Evolutionary conservation across 2,113 vertebrate species (phyloP).

Genomic region (Phyllopteryx taeniolatus): DNA sequence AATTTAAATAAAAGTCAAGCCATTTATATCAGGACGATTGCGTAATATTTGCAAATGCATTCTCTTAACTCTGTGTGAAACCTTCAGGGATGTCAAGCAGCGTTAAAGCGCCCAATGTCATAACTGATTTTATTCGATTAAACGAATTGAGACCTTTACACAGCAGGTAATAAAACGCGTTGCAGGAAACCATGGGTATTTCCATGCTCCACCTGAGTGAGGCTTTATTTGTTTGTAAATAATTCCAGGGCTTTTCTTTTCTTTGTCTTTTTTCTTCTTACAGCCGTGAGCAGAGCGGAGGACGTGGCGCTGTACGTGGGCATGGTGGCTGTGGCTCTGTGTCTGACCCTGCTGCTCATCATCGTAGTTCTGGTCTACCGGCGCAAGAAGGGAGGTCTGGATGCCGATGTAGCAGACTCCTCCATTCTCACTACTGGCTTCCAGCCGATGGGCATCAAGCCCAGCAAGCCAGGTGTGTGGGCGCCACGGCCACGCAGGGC

Average conservation of each 20-base stretch:
- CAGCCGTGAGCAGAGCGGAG: constrained; percentile 81
- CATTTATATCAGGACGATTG: constrained; percentile 4
- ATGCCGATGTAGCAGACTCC: constrained; percentile 92
- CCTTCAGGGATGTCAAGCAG: constrained; percentile 10
- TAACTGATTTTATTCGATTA: constrained; percentile 17
- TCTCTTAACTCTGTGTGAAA: constrained; percentile 5
- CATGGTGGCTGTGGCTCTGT: constrained; percentile 88
- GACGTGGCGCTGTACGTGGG: constrained; percentile 94
- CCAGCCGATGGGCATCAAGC: constrained; percentile 98
- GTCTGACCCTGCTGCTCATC: constrained; percentile 88
- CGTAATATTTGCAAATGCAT: constrained; percentile 1
- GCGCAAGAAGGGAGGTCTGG: constrained; percentile 91
- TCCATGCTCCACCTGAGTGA: constrained; percentile 5
- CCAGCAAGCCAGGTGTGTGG: constrained; percentile 93
- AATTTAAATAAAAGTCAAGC: not conserved
- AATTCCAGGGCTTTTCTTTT: not conserved
- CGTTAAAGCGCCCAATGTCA: constrained; percentile 1
- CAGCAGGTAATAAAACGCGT: constrained; percentile 15
- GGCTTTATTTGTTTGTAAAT: constrained; percentile 11
- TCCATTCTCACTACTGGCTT: constrained; percentile 98
- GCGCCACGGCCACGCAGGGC: constrained; percentile 70
- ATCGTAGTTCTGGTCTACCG: constrained; percentile 90
- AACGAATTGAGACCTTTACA: constrained; percentile 17
- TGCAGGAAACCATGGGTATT: constrained; percentile 4
- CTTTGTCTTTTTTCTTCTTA: not conserved